These are phyloP conservation scores for Drosophila algonquin DNA, from an alignment of 2,888 invertebrate species.

Conservation along the genomic window DNA sequence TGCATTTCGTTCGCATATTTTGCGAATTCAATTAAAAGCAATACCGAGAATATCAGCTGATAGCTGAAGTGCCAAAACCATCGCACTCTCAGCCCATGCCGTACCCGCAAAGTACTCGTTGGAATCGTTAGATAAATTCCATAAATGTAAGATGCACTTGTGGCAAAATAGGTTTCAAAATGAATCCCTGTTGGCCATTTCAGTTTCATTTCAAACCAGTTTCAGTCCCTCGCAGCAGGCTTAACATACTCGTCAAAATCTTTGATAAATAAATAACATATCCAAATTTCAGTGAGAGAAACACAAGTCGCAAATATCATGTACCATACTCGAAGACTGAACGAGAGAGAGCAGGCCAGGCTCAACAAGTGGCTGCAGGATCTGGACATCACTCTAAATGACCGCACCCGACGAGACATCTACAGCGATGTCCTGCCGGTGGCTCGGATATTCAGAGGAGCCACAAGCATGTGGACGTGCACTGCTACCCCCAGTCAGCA, in stretches of 20 bases:
- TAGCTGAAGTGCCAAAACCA: too few relatives aligned
- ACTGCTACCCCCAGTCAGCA: background rate
- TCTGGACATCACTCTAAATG: background rate
- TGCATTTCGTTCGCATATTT: slow-evolving; percentile 36
- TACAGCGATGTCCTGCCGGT: too few relatives aligned
- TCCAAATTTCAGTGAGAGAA: background rate
- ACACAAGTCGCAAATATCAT: background rate
- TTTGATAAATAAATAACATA: background rate
- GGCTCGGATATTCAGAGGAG: too few relatives aligned
- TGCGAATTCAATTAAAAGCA: slow-evolving; percentile 65
- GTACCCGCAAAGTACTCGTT: too few relatives aligned
- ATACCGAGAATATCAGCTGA: slow-evolving; percentile 10
- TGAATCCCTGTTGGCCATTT: too few relatives aligned
- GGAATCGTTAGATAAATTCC: too few relatives aligned
- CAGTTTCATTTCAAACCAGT: too few relatives aligned
- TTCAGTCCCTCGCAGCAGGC: background rate
- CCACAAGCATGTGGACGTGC: too few relatives aligned
- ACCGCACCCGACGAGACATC: too few relatives aligned
- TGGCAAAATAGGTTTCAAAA: too few relatives aligned
- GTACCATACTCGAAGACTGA: too few relatives aligned
- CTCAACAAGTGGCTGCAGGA: background rate
- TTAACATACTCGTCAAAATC: background rate
- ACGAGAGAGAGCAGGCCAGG: background rate
- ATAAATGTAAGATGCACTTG: too few relatives aligned
- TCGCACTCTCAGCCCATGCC: background rate